Conservation (phyloP, 2,797 vertebrate genomes). For the Staurois parvus region DNA sequence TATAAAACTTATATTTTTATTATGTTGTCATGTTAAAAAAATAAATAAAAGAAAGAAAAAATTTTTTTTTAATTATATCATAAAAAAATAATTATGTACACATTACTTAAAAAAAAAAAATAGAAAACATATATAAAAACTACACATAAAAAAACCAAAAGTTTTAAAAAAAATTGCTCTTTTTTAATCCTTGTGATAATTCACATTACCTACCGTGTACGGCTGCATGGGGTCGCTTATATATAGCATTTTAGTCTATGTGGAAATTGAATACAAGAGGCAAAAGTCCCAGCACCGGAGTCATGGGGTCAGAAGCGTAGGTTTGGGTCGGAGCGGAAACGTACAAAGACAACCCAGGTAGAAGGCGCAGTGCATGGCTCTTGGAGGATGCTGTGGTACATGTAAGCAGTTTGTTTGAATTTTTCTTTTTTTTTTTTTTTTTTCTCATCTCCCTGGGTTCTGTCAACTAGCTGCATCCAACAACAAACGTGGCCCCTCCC, state of each 20-base stretch:
- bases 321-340: slow-evolving; percentile 1
- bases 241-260: slow-evolving; percentile 85
- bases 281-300: slow-evolving; percentile 66
- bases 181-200: neutral
- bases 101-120: too few species aligned
- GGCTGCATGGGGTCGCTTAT: slow-evolving; percentile 80
- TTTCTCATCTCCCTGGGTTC: slow-evolving; percentile 79
- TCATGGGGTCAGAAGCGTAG: slow-evolving; percentile 70
- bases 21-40: too few species aligned
- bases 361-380: slow-evolving; percentile 26
- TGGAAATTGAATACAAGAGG: slow-evolving; percentile 63
- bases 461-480: slow-evolving; percentile 88
- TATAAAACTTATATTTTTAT: too few species aligned
- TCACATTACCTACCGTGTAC: slow-evolving; percentile 85
- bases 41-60: too few species aligned
- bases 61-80: too few species aligned
- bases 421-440: slow-evolving; percentile 71
- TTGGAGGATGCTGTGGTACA: slow-evolving; percentile 65
- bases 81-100: too few species aligned
- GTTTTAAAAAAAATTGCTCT: too few species aligned
- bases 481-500: slow-evolving; percentile 87
- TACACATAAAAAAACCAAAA: too few species aligned
- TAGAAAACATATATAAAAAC: too few species aligned
- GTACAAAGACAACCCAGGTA: slow-evolving; percentile 23
- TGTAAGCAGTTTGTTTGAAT: slow-evolving; percentile 65